Evolutionary conservation across 1,140 invertebrate species (phyloP), one percentile per base, ranked within the genome.

Genomic region (Metopolophium dirhodum): DNA sequence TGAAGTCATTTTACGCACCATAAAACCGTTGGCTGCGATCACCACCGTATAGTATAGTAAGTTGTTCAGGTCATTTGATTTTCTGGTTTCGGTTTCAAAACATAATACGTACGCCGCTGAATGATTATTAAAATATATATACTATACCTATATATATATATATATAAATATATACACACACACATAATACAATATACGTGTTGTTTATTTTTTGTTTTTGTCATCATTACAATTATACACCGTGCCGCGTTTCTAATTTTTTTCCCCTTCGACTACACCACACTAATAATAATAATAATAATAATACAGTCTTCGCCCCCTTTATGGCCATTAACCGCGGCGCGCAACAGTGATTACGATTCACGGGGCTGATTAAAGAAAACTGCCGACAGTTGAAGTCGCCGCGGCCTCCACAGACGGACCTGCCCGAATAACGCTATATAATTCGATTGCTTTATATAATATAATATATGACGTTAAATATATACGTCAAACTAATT

Each of bases 61-160:
- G 30, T 91, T 51, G 91, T 92, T 83, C 91, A 23, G 91, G 91
- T 92, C 77, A 82, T 92, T 92, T 92, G 77, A 83, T 68, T 83
- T 91, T 92, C 23, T 83, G 91, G 68, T 92, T 47, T 92, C 68
- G 77, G 41, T 91, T 91, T 91, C 90, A 91, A 92, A 92, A 49
- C 49, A n/a, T 77, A 77, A 77, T 77, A 77, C 77, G 26, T n/a
- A 26, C 30, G 37, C 88, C 26, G n/a, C 88, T 35, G 54, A 88
- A 88, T 26, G 77, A 83, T 37, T 37, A 37, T 37, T 37, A 37
- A 83, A 37, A 37, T 83, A 83, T 83, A 83, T 83, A 68, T 22
- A 37, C 35, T 14, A 82, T 35, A 35, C 77, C 6, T 82, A 82
- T n/a, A 35, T 82, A 82, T 37, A 82, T 22, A 37, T 41, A 41